phyloP scores from a whole-genome alignment of 2,113 vertebrate genomes.

The Oncorhynchus tshawytscha region DNA sequence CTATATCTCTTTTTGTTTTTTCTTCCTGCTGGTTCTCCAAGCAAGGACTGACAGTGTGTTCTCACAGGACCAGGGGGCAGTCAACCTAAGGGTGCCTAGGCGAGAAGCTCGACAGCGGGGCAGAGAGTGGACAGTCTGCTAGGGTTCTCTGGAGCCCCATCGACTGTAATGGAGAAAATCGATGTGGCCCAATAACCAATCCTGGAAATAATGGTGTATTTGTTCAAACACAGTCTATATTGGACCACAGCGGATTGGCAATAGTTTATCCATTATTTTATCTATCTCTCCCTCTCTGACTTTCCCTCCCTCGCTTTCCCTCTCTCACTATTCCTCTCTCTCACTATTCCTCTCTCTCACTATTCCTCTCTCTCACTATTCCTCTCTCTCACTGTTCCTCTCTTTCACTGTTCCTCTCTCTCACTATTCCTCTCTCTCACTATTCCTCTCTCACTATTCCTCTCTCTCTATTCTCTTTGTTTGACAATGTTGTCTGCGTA shows the following conservation, averaged over 20 bases:
- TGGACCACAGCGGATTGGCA: conserved; percentile 23
- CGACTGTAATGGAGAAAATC: conserved; percentile 59
- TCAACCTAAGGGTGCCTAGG: conserved; percentile 46
- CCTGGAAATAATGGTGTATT: conserved; percentile 64
- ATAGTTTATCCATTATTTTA: conserved; percentile 43
- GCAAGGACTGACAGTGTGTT: too few species aligned
- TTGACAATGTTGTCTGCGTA: background rate
- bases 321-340: background rate
- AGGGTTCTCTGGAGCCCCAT: conserved; percentile 46
- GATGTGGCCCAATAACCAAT: conserved; percentile 64
- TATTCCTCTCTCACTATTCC: too few species aligned
- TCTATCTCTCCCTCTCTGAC: background rate
- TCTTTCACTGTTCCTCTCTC: too few species aligned
- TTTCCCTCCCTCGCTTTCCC: background rate
- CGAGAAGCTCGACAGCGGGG: conserved; percentile 48
- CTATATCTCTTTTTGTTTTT: background rate
- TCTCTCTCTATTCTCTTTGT: background rate
- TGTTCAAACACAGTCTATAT: conserved; percentile 44
- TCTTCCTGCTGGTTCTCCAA: conserved; percentile 45
- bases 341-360: too few species aligned
- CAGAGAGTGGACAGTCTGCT: conserved; percentile 46
- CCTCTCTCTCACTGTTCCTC: too few species aligned
- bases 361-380: too few species aligned
- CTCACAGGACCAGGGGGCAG: background rate
- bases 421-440: too few species aligned